A percentile compares a stretch with the other conserved stretches of the same genome.
These are phyloP conservation scores for Chironomus tentans DNA, from an alignment of 2,888 invertebrate species.

Conservation along the genomic window DNA sequence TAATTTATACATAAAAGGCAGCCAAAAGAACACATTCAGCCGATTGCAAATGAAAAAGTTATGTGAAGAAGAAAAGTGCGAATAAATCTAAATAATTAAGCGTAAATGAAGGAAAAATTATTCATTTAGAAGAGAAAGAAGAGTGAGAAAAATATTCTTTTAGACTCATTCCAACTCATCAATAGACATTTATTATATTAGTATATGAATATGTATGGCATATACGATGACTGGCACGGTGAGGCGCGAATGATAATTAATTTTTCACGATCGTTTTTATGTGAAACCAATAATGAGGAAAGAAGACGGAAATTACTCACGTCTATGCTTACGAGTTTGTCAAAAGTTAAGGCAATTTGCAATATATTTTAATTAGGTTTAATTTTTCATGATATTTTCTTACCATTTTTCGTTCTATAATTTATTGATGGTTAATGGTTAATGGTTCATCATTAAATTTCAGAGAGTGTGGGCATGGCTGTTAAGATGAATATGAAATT, in stretches of 20 bases:
- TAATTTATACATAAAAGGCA: not conserved
- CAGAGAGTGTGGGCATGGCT: too few species aligned
- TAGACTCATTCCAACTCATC: too few species aligned
- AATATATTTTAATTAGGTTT: too few species aligned
- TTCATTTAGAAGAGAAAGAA: not conserved
- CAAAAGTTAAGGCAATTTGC: too few species aligned
- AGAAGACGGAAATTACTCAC: too few species aligned
- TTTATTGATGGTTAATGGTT: too few species aligned
- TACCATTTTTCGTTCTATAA: too few species aligned
- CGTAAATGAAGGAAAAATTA: not conserved
- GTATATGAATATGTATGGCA: not conserved
- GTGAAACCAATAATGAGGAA: not conserved
- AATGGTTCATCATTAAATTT: too few species aligned
- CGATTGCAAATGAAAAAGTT: not conserved
- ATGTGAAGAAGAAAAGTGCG: not conserved
- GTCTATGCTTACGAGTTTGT: too few species aligned
- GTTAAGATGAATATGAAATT: too few species aligned
- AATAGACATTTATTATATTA: not conserved
- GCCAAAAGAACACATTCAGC: not conserved
- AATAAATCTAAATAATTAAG: not conserved
- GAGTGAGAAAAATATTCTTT: not conserved
- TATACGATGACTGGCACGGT: not conserved
- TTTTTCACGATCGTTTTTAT: not conserved
- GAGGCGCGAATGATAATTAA: not conserved
- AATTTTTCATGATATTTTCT: too few species aligned